Evolutionary conservation across 2,113 vertebrate genomes (phyloP).

Genomic region (Psilopsiagon aymara): DNA sequence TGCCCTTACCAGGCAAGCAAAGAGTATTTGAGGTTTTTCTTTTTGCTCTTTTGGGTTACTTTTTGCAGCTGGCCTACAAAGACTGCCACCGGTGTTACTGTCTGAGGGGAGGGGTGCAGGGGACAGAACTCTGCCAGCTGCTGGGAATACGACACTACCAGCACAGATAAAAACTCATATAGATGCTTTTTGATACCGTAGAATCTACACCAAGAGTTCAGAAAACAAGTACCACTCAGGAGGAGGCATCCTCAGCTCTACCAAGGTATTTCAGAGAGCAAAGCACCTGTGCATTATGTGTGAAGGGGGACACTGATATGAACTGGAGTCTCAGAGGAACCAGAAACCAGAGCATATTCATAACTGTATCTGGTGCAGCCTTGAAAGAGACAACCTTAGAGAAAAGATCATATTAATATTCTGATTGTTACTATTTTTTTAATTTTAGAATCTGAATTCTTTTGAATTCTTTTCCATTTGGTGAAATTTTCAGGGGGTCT

Average conservation of each 20-base stretch:
- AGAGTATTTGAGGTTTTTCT: background rate
- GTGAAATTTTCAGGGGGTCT: constrained; percentile 83
- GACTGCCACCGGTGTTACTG: background rate
- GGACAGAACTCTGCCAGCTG: constrained; percentile 20
- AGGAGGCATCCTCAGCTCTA: constrained; percentile 38
- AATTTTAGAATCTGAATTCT: constrained; percentile 77
- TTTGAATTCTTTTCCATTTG: constrained; percentile 83
- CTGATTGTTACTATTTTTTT: constrained; percentile 35
- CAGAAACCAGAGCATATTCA: constrained; percentile 54
- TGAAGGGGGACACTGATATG: constrained; percentile 60
- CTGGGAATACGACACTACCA: constrained; percentile 56
- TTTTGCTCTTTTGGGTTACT: background rate
- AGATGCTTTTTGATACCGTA: constrained; percentile 18
- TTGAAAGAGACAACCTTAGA: constrained; percentile 73
- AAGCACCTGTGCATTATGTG: constrained; percentile 38
- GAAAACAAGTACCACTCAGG: background rate
- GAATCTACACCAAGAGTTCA: constrained; percentile 53
- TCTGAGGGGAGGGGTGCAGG: background rate
- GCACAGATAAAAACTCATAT: constrained; percentile 55
- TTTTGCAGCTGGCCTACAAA: background rate
- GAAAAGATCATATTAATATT: constrained; percentile 68
- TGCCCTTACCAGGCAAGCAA: constrained; percentile 33
- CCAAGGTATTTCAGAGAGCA: background rate
- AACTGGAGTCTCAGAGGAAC: constrained; percentile 59
- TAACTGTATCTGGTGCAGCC: constrained; percentile 71